Conservation (phyloP, 2,113 vertebrate species). For the Vidua chalybeata region DNA sequence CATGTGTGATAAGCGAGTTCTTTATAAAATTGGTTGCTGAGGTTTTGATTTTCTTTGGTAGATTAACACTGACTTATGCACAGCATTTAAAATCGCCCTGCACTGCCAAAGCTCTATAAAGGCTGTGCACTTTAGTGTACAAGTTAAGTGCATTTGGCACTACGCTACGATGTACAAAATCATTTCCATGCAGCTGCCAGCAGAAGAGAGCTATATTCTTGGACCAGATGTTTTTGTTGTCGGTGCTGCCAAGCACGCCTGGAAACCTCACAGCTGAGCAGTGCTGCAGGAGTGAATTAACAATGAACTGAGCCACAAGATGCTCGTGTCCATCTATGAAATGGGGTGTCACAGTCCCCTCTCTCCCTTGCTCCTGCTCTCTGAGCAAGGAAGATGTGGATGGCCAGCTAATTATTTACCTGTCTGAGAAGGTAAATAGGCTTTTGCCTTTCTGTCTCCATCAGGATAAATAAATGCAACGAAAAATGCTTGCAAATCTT, state of each 20-base stretch:
- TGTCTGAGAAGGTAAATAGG: constrained; percentile 14
- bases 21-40: not conserved
- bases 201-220: constrained; percentile 59
- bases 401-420: constrained; percentile 7
- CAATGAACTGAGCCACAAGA: constrained; percentile 61
- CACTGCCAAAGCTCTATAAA: constrained; percentile 24
- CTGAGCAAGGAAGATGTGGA: not conserved
- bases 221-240: constrained; percentile 59
- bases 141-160: constrained; percentile 36
- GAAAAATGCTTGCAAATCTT: not conserved
- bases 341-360: not conserved
- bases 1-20: not conserved
- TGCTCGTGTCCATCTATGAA: constrained; percentile 13
- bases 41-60: constrained; percentile 19
- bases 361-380: not conserved
- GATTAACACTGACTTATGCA: constrained; percentile 35
- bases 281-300: constrained; percentile 43
- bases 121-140: constrained; percentile 12
- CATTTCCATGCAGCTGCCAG: constrained; percentile 52
- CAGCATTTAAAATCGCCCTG: not conserved
- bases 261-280: constrained; percentile 59
- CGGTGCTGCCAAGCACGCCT: constrained; percentile 38
- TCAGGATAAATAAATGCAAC: not conserved
- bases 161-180: constrained; percentile 11
- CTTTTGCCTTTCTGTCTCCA: not conserved